phyloP scores from a whole-genome alignment of 2,113 vertebrate genomes.

The Perca schrenkii region DNA sequence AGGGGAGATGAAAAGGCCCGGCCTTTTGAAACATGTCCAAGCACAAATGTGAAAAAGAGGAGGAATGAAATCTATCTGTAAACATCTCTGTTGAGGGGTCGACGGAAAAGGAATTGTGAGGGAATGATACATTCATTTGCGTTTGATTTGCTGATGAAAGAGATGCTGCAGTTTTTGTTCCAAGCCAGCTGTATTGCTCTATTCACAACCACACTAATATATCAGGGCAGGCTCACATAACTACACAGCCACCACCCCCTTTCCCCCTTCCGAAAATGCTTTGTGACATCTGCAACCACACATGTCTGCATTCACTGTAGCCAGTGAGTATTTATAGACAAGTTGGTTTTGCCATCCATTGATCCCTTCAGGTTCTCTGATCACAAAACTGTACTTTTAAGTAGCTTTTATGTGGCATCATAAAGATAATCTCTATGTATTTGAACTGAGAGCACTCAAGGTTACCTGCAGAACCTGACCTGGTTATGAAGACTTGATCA shows the following conservation, averaged over 20 bases:
- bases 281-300: constrained; percentile 87
- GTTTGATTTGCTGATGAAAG: constrained; percentile 83
- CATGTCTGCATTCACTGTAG: constrained; percentile 78
- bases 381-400: constrained; percentile 65
- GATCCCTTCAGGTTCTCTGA: constrained; percentile 64
- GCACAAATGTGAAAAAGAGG: constrained; percentile 82
- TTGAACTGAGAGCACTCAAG: constrained; percentile 43
- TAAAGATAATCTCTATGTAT: constrained; percentile 37
- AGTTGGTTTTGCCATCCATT: constrained; percentile 68
- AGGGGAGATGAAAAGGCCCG: constrained; percentile 81
- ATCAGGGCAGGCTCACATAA: constrained; percentile 78
- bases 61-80: constrained; percentile 86
- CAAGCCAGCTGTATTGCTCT: constrained; percentile 86
- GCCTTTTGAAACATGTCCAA: constrained; percentile 89
- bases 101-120: constrained; percentile 82
- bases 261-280: constrained; percentile 80
- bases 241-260: constrained; percentile 67
- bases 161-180: constrained; percentile 83
- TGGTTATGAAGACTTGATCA: background rate
- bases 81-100: constrained; percentile 84
- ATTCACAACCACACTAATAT: constrained; percentile 80
- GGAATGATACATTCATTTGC: constrained; percentile 84
- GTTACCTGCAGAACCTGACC: constrained; percentile 31
- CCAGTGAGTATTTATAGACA: constrained; percentile 77
- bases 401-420: constrained; percentile 35